phyloP scores from a whole-genome alignment of 1,140 invertebrate species.

The Mizuhopecten yessoensis region DNA sequence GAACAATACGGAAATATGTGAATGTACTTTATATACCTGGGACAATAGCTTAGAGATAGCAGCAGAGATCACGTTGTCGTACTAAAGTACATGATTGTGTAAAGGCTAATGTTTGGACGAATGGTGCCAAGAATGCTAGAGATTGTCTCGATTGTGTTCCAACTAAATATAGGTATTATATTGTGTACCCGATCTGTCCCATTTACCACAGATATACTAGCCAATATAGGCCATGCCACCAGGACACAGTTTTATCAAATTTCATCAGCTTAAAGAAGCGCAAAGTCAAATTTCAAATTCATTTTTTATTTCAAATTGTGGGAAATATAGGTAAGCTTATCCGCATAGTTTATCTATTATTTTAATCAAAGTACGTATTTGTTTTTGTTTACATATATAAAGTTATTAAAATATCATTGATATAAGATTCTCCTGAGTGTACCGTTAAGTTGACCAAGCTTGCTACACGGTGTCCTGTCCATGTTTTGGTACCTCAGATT shows the following conservation, averaged over 20 bases:
- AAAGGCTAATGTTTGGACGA: not conserved
- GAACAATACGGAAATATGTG: no score
- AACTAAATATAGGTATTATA: not conserved
- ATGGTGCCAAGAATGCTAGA: not conserved
- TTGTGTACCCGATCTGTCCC: not conserved
- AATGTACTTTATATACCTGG: no score
- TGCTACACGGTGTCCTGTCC: not conserved
- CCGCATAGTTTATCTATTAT: no score
- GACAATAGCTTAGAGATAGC: not conserved
- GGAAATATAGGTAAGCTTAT: no score
- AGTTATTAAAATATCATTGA: not conserved
- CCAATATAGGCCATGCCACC: not conserved
- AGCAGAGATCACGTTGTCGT: not conserved
- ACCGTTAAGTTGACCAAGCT: not conserved
- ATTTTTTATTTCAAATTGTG: not conserved
- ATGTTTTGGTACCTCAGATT: not conserved
- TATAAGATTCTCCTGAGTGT: not conserved
- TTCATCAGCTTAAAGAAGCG: not conserved
- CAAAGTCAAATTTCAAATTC: not conserved
- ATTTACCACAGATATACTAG: not conserved
- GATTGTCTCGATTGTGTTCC: not conserved
- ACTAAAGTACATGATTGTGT: not conserved
- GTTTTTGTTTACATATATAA: no score
- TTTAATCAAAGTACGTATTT: no score
- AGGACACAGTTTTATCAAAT: not conserved